Conservation (phyloP, 2,113 vertebrate genomes). For the Holacanthus passer region DNA sequence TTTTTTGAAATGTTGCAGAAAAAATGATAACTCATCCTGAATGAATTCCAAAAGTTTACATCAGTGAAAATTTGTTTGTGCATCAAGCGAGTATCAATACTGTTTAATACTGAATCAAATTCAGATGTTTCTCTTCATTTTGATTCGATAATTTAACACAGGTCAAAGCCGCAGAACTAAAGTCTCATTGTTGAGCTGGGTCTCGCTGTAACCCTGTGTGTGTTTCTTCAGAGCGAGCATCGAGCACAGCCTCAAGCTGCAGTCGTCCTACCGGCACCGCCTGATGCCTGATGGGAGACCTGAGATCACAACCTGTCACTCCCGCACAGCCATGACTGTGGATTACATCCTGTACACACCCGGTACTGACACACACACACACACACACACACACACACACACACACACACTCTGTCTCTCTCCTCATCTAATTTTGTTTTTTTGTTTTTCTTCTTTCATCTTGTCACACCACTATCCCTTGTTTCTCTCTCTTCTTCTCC, state of each 20-base stretch:
- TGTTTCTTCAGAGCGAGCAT: constrained; percentile 78
- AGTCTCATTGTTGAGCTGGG: too few species aligned
- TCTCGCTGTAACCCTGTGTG: constrained; percentile 8
- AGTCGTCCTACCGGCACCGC: constrained; percentile 91
- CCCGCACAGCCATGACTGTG: constrained; percentile 91
- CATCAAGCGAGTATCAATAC: not conserved
- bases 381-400: constrained; percentile 22
- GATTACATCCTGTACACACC: constrained; percentile 97
- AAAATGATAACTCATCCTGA: too few species aligned
- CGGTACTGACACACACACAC: constrained; percentile 34
- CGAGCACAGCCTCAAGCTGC: constrained; percentile 88
- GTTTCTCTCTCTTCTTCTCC: not conserved
- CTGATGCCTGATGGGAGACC: constrained; percentile 85
- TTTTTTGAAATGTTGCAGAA: too few species aligned
- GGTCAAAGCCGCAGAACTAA: too few species aligned
- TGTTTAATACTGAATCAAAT: not conserved
- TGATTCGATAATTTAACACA: not conserved
- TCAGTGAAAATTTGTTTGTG: not conserved
- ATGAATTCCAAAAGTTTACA: too few species aligned
- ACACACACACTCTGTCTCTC: not conserved
- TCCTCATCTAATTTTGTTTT: not conserved
- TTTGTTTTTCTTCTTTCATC: not conserved
- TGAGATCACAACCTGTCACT: constrained; percentile 97
- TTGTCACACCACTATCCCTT: not conserved
- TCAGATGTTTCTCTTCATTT: not conserved